Evolutionary conservation across 2,797 vertebrate species (phyloP).

Genomic region (Esox masquinongy): DNA sequence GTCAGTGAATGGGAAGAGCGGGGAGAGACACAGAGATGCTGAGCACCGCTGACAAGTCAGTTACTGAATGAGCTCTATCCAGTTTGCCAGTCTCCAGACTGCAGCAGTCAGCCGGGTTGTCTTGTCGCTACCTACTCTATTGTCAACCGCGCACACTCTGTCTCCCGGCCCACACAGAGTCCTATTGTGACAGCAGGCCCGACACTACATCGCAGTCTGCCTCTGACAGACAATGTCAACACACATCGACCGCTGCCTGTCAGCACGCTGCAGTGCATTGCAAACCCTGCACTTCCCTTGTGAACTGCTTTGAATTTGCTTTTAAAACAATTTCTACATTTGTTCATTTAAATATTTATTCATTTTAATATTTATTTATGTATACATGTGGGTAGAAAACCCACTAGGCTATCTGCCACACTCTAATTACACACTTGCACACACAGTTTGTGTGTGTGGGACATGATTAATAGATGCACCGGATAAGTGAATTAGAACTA

Average conservation of each 20-base stretch:
- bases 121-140: neutral
- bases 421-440: no score
- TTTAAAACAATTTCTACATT: no score
- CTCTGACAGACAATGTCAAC: neutral
- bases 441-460: neutral
- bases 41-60: neutral
- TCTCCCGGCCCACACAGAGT: neutral
- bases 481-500: neutral
- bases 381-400: no score
- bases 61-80: neutral
- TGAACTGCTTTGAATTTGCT: no score
- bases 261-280: neutral
- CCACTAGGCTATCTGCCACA: no score
- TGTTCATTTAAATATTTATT: no score
- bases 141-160: neutral
- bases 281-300: neutral
- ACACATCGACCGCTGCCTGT: neutral
- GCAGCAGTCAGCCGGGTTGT: neutral
- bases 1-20: neutral
- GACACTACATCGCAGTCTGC: neutral
- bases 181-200: slow-evolving; percentile 9
- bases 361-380: no score
- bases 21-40: no score
- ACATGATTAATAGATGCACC: neutral
- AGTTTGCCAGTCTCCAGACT: neutral